Conservation (phyloP, 2,888 invertebrate species). For the Podabrus alpinus region DNA sequence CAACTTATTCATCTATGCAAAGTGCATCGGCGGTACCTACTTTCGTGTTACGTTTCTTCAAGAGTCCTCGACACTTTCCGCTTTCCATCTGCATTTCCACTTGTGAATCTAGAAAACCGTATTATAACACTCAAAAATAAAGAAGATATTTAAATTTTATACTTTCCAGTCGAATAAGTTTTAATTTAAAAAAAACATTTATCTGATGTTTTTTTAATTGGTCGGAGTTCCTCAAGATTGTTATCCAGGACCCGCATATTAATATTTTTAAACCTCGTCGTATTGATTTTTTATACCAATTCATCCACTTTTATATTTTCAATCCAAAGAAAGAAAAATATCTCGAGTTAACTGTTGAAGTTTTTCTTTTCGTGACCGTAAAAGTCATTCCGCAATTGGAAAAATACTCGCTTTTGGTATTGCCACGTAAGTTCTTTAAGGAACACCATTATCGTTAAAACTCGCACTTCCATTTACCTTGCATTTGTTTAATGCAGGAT, state of each 20-base stretch:
- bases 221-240: not conserved
- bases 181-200: not conserved
- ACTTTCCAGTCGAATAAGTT: not conserved
- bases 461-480: not conserved
- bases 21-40: not conserved
- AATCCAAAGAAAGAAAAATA: not conserved
- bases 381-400: not conserved
- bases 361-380: not conserved
- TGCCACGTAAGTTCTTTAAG: not conserved
- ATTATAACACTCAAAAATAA: not conserved
- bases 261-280: not conserved
- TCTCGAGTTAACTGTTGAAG: not conserved
- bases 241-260: not conserved
- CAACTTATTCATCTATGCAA: not conserved
- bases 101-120: not conserved
- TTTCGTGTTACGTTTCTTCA: not conserved
- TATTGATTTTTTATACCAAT: not conserved
- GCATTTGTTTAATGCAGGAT: not conserved
- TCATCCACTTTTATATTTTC: not conserved
- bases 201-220: not conserved
- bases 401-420: not conserved
- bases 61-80: not conserved
- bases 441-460: not conserved
- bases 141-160: not conserved
- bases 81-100: not conserved